Evolutionary conservation across 2,113 vertebrate genomes (phyloP).

Genomic region (Phaetusa simplex): DNA sequence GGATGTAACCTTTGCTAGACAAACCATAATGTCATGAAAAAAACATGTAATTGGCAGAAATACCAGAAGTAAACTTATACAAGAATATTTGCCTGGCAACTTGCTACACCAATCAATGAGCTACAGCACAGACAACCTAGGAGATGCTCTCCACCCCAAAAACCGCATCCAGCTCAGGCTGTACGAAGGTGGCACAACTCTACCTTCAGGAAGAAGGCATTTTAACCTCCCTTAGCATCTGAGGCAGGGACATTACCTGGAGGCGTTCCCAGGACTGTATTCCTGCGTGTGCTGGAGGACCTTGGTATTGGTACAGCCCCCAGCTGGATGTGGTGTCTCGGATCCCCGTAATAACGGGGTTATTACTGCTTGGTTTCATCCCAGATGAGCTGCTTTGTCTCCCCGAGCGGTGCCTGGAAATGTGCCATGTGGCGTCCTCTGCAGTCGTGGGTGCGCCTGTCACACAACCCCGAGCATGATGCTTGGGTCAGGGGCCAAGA

Average conservation of each 20-base stretch:
- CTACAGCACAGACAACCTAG: neutral
- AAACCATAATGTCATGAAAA: neutral
- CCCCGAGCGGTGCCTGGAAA: neutral
- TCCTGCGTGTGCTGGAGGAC: neutral
- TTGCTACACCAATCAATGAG: neutral
- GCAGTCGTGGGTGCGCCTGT: neutral
- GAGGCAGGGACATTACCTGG: neutral
- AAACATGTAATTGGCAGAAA: neutral
- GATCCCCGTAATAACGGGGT: neutral
- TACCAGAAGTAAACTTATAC: neutral
- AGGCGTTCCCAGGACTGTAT: neutral
- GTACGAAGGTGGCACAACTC: neutral
- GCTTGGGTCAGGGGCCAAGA: neutral
- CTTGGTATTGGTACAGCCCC: too few relatives aligned
- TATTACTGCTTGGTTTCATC: neutral
- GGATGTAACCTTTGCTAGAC: neutral
- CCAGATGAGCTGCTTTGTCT: neutral
- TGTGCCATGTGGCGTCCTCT: neutral
- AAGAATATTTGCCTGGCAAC: neutral
- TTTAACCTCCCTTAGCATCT: neutral
- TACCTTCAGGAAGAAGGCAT: neutral
- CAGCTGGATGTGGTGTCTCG: fast-evolving
- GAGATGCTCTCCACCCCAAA: neutral
- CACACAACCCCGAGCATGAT: neutral
- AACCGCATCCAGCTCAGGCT: neutral